Percentiles rank a stretch among this genome's conserved stretches.
These are phyloP conservation scores for Amyelois transitella DNA, from an alignment of 1,140 invertebrate species.

Conservation along the genomic window DNA sequence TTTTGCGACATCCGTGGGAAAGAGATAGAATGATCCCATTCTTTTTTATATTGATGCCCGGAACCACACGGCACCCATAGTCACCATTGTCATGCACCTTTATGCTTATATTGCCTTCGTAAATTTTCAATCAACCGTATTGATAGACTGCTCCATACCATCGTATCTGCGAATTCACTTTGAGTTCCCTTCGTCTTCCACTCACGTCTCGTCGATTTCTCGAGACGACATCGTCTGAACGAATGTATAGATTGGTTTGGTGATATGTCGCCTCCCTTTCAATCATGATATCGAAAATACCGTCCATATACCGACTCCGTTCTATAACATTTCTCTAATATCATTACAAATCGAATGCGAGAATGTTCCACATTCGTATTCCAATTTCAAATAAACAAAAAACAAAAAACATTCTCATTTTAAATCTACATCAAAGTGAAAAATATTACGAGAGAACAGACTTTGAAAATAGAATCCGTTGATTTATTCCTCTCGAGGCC, in stretches of 20 bases:
- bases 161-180: background rate
- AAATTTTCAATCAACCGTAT: background rate
- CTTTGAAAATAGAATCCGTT: background rate
- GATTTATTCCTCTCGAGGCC: background rate
- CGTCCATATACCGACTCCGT: background rate
- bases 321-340: background rate
- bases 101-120: background rate
- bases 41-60: too few relatives aligned
- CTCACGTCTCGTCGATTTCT: background rate
- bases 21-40: too few relatives aligned
- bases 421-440: background rate
- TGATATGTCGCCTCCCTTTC: slow-evolving; percentile 1
- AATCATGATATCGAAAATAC: slow-evolving; percentile 1
- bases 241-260: slow-evolving; percentile 2
- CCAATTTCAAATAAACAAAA: background rate
- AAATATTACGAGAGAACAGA: background rate
- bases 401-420: background rate
- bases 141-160: background rate
- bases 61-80: too few relatives aligned
- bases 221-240: slow-evolving; percentile 1
- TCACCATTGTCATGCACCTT: too few relatives aligned
- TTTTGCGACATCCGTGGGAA: too few relatives aligned
- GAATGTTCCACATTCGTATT: too few relatives aligned
- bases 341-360: background rate
- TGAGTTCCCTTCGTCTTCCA: background rate